phyloP scores from a whole-genome alignment of 2,888 invertebrate species.

The Apantesis nais region DNA sequence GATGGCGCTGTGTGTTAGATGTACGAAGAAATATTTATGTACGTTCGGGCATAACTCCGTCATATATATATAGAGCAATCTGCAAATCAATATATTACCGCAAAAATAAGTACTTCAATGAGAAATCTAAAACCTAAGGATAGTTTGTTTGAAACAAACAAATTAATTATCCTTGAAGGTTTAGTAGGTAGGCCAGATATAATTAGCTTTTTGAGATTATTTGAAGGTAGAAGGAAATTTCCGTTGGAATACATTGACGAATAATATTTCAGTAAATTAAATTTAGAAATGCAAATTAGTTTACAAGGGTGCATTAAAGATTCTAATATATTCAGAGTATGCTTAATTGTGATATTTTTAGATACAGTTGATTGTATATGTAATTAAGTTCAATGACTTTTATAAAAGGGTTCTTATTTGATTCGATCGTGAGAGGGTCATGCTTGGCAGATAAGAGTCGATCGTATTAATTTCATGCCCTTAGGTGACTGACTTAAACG shows the following conservation, averaged over 20 bases:
- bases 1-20: too few relatives aligned
- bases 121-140: background rate
- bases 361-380: background rate
- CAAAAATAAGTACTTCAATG: background rate
- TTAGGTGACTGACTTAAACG: too few relatives aligned
- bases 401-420: too few relatives aligned
- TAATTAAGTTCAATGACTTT: background rate
- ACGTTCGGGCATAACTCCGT: too few relatives aligned
- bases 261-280: background rate
- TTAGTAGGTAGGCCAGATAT: background rate
- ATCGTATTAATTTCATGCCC: too few relatives aligned
- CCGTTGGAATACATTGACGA: constrained; percentile 6
- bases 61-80: too few relatives aligned
- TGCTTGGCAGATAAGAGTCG: too few relatives aligned
- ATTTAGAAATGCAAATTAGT: background rate
- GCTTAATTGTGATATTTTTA: background rate
- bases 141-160: background rate
- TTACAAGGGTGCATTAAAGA: background rate
- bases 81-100: too few relatives aligned
- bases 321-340: background rate
- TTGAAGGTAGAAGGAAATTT: constrained; percentile 5
- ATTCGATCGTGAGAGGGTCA: too few relatives aligned
- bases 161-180: background rate
- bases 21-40: too few relatives aligned
- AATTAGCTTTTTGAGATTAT: background rate